A percentile compares a stretch with the other conserved stretches of the same genome.
These are phyloP conservation scores for Melanerpes formicivorus DNA, from an alignment of 2,113 vertebrate genomes.

Conservation along the genomic window DNA sequence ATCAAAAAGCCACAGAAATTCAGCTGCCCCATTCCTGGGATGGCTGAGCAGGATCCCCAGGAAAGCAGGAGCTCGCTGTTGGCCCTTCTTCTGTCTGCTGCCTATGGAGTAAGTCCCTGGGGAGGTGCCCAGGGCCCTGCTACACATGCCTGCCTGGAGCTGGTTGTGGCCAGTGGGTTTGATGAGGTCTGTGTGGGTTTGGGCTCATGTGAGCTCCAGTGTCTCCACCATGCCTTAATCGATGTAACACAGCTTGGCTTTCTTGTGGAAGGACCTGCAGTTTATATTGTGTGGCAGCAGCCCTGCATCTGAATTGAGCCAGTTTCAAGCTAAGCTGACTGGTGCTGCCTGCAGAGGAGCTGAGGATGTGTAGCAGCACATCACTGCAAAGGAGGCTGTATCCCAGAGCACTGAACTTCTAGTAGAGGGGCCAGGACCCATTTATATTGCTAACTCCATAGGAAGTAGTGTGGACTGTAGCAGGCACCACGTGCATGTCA, in stretches of 20 bases:
- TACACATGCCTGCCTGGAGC: not conserved
- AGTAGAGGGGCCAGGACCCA: not conserved
- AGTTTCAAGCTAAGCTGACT: not conserved
- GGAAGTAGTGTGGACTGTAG: not conserved
- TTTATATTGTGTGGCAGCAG: not conserved
- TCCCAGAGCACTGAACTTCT: not conserved
- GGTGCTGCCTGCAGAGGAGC: not conserved
- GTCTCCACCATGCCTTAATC: rapidly evolving
- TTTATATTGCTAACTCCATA: not conserved
- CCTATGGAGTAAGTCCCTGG: rapidly evolving
- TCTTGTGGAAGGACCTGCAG: not conserved
- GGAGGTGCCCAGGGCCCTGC: not conserved
- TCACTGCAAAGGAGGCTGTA: not conserved
- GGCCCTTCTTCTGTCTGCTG: not conserved
- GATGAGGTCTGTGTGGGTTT: not conserved
- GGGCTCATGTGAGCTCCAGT: not conserved
- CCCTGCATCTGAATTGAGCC: not conserved
- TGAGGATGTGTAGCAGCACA: not conserved
- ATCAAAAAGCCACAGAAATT: not conserved
- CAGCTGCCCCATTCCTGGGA: not conserved
- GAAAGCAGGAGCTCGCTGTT: not conserved
- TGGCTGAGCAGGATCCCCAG: not conserved
- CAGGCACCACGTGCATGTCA: rapidly evolving
- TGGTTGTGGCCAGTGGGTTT: not conserved
- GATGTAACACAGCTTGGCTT: not conserved